Evolutionary conservation across 2,888 invertebrate genomes (phyloP).

Genomic region (Pristionchus mayeri): DNA sequence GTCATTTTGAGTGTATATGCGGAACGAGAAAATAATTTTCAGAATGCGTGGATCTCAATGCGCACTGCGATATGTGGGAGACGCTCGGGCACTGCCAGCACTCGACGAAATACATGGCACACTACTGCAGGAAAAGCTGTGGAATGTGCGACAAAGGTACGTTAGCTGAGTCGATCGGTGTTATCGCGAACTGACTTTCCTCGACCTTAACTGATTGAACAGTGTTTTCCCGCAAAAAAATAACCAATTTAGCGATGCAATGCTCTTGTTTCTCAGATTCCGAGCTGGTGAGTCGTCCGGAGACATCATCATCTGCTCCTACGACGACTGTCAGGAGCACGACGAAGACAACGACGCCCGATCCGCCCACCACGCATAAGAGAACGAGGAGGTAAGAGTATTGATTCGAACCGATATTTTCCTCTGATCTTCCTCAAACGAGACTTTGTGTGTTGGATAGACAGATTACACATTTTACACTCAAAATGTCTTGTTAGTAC

Average conservation of each 20-base stretch:
- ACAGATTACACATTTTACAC: too few species aligned
- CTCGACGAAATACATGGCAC: conserved; percentile 76
- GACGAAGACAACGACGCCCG: neutral
- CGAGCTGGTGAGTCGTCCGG: conserved; percentile 35
- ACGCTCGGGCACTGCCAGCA: conserved; percentile 76
- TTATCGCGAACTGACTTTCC: neutral
- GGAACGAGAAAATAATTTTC: too few species aligned
- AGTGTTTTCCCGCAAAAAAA: too few species aligned
- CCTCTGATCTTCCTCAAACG: too few species aligned
- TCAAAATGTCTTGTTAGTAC: too few species aligned
- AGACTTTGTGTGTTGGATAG: too few species aligned
- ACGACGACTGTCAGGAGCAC: conserved; percentile 9
- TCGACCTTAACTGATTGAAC: too few species aligned
- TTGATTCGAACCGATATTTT: neutral
- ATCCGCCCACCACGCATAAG: neutral
- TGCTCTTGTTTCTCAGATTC: neutral
- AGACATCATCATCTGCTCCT: neutral
- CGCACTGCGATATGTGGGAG: conserved; percentile 77
- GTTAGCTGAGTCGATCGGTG: neutral
- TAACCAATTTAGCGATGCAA: neutral
- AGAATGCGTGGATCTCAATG: conserved; percentile 76
- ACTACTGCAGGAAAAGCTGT: conserved; percentile 75
- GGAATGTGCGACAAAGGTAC: conserved; percentile 58
- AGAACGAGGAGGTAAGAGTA: conserved; percentile 38
- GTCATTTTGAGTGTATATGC: too few species aligned